Conservation (phyloP, 2,888 invertebrate species). For the Himalopsyche kuldschensis region DNA sequence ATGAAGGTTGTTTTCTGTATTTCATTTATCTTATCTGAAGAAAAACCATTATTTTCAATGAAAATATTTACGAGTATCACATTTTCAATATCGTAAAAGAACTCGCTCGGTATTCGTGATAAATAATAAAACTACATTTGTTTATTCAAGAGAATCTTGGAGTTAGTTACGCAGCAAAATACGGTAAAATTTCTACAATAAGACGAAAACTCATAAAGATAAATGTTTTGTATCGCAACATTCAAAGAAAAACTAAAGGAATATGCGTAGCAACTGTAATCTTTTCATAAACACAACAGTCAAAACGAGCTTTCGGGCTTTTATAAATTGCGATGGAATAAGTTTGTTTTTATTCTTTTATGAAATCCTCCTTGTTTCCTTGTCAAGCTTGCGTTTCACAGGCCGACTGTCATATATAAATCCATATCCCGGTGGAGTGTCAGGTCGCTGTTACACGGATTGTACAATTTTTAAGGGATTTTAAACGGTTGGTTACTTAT, state of each 20-base stretch:
- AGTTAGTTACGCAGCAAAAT: too few relatives aligned
- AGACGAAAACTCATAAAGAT: neutral
- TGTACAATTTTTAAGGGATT: neutral
- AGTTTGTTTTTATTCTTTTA: neutral
- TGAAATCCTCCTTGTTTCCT: neutral
- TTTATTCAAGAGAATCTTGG: too few relatives aligned
- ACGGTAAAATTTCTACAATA: too few relatives aligned
- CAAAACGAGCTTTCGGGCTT: neutral
- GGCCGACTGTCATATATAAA: conserved; percentile 11
- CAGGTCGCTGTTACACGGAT: neutral
- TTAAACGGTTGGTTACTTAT: neutral
- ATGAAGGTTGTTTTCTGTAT: too few relatives aligned
- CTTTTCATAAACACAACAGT: neutral
- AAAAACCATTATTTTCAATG: too few relatives aligned
- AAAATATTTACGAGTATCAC: too few relatives aligned
- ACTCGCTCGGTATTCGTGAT: too few relatives aligned
- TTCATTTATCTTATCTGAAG: too few relatives aligned
- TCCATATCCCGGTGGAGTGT: conserved; percentile 16
- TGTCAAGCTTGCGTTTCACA: neutral
- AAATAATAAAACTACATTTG: too few relatives aligned
- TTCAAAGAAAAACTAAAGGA: neutral
- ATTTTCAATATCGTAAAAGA: too few relatives aligned
- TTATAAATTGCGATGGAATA: neutral
- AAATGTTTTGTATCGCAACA: neutral
- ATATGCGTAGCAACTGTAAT: neutral